A percentile compares a stretch with the other conserved stretches of the same genome.
Conservation (phyloP, 2,888 invertebrate genomes). For the Crocallis elinguaria region DNA sequence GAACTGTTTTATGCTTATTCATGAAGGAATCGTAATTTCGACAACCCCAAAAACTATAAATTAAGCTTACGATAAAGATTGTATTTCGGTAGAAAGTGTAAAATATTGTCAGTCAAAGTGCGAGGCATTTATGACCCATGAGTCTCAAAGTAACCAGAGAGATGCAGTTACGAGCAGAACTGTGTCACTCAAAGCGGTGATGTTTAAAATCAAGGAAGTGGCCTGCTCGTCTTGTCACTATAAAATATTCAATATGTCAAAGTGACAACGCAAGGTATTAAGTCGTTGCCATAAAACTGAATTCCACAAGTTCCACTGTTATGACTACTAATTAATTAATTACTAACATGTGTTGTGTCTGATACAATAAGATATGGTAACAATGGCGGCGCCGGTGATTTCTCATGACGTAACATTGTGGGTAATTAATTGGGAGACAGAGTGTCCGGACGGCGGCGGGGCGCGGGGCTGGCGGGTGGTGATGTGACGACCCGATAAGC, state of each 20-base stretch:
- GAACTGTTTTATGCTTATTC: constrained; percentile 5
- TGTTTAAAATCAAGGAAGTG: too few relatives aligned
- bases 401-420: constrained; percentile 62
- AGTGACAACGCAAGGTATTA: constrained; percentile 20
- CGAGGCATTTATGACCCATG: too few relatives aligned
- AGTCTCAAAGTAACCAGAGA: too few relatives aligned
- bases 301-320: constrained; percentile 25
- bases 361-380: constrained; percentile 44
- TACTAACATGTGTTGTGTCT: constrained; percentile 38
- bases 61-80: too few relatives aligned
- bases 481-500: constrained; percentile 79
- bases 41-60: background rate
- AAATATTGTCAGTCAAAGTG: too few relatives aligned
- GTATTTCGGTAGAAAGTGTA: too few relatives aligned
- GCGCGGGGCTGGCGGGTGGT: constrained; percentile 35
- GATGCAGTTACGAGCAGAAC: too few relatives aligned
- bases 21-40: background rate
- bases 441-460: constrained; percentile 42
- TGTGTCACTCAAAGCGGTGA: too few relatives aligned
- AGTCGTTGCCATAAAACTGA: constrained; percentile 26
- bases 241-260: background rate
- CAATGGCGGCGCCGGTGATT: constrained; percentile 60
- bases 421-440: constrained; percentile 53
- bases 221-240: too few relatives aligned
- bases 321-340: constrained; percentile 44